phyloP scores from a whole-genome alignment of 2,797 vertebrate species.

The Sebastes taczanowskii region DNA sequence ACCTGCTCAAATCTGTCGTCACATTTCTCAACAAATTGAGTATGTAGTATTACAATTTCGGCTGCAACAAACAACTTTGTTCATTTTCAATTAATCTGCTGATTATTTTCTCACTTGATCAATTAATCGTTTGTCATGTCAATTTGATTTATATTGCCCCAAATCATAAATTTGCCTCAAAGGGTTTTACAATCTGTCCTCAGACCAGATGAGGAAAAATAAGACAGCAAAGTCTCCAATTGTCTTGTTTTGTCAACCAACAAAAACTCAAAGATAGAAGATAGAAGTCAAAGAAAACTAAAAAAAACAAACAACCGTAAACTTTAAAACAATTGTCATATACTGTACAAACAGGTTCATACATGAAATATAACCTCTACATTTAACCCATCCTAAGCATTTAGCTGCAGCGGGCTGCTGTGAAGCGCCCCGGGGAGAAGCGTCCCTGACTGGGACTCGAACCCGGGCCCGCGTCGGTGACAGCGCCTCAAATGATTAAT shows the following conservation, averaged over 20 bases:
- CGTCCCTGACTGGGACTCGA: conserved; percentile 79
- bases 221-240: not conserved
- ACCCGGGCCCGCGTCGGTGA: conserved; percentile 77
- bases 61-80: not conserved
- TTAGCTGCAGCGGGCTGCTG: too few relatives aligned
- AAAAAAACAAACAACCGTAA: too few relatives aligned
- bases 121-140: not conserved
- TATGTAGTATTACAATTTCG: too few relatives aligned
- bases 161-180: not conserved
- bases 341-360: too few relatives aligned
- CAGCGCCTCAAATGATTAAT: conserved; percentile 44
- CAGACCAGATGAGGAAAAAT: not conserved
- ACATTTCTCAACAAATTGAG: not conserved
- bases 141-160: not conserved
- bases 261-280: not conserved
- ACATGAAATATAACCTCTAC: too few relatives aligned
- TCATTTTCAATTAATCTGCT: not conserved
- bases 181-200: not conserved
- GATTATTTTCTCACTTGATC: not conserved
- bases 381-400: too few relatives aligned
- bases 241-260: not conserved
- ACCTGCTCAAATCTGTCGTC: not conserved
- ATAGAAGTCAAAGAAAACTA: not conserved
- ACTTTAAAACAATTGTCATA: too few relatives aligned
- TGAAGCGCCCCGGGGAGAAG: too few relatives aligned